These are phyloP conservation scores for Amphipyra tragopoginis DNA, from an alignment of 2,888 invertebrate genomes.

Conservation along the genomic window DNA sequence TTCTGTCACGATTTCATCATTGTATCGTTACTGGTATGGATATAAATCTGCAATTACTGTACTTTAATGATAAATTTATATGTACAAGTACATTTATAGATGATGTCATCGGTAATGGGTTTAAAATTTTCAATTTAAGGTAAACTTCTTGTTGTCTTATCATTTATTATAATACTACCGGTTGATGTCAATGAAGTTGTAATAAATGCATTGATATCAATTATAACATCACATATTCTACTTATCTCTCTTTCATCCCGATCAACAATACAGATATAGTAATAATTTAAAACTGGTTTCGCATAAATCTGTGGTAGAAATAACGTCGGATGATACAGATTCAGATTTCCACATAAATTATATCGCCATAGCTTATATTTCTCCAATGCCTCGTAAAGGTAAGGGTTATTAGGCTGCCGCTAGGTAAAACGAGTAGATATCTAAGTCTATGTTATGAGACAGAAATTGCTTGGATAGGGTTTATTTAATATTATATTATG, in stretches of 20 bases:
- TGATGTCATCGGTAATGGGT: slow-evolving; percentile 26
- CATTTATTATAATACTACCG: not conserved
- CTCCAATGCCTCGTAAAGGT: slow-evolving; percentile 42
- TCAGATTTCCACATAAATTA: slow-evolving; percentile 46
- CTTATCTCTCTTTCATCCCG: not conserved
- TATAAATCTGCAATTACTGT: slow-evolving; percentile 28
- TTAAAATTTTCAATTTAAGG: slow-evolving; percentile 20
- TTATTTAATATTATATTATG: slow-evolving; percentile 20
- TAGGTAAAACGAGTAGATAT: slow-evolving; percentile 25
- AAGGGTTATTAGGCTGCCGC: slow-evolving; percentile 41
- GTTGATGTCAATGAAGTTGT: not conserved
- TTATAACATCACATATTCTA: too few species aligned
- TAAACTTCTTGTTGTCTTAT: slow-evolving; percentile 9
- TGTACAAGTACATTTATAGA: slow-evolving; percentile 7
- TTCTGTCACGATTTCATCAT: slow-evolving; percentile 36
- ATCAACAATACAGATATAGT: not conserved
- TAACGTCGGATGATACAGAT: slow-evolving; percentile 25
- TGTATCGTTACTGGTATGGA: slow-evolving; percentile 22
- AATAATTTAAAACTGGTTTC: slow-evolving; percentile 1
- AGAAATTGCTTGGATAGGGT: slow-evolving; percentile 27
- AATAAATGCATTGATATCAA: not conserved
- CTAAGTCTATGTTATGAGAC: slow-evolving; percentile 41
- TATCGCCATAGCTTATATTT: slow-evolving; percentile 34
- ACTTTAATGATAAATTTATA: slow-evolving; percentile 21
- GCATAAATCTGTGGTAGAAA: slow-evolving; percentile 26